A percentile compares a stretch with the other conserved stretches of the same genome.
Evolutionary conservation across 2,888 invertebrate species (phyloP).

Genomic region (Aelia acuminata): DNA sequence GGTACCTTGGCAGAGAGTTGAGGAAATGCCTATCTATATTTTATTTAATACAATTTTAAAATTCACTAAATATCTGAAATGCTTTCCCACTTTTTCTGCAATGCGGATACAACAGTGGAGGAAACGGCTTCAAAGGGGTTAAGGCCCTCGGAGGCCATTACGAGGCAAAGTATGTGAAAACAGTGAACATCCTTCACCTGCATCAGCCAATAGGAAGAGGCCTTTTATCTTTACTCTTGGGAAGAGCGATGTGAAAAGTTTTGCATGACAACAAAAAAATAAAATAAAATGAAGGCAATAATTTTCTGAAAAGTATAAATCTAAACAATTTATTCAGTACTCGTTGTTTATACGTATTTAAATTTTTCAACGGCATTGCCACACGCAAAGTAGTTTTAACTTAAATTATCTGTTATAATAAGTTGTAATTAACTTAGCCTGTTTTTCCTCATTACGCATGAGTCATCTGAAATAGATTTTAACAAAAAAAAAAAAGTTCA

Average conservation of each 20-base stretch:
- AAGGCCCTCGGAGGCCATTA: slow-evolving; percentile 12
- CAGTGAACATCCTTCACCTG: slow-evolving; percentile 19
- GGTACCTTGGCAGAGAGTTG: too few relatives aligned
- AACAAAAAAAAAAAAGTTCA: too few relatives aligned
- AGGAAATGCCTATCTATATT: too few relatives aligned
- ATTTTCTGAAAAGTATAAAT: not conserved
- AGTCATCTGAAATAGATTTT: too few relatives aligned
- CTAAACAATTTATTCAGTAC: not conserved
- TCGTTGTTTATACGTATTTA: too few relatives aligned
- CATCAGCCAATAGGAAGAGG: not conserved
- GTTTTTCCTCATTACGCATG: too few relatives aligned
- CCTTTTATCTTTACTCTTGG: not conserved
- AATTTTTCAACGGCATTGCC: too few relatives aligned
- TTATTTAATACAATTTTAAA: too few relatives aligned
- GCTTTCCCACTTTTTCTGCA: not conserved
- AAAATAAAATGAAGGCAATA: not conserved
- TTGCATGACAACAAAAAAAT: not conserved
- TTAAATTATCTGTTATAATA: too few relatives aligned
- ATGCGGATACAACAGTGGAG: not conserved
- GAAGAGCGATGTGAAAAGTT: not conserved
- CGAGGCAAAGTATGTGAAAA: slow-evolving; percentile 26
- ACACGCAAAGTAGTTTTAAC: too few relatives aligned
- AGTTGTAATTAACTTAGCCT: too few relatives aligned
- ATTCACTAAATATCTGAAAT: not conserved
- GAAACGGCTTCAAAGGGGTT: not conserved